phyloP scores from a whole-genome alignment of 2,797 vertebrate species.

The Pseudomugil tenellus region DNA sequence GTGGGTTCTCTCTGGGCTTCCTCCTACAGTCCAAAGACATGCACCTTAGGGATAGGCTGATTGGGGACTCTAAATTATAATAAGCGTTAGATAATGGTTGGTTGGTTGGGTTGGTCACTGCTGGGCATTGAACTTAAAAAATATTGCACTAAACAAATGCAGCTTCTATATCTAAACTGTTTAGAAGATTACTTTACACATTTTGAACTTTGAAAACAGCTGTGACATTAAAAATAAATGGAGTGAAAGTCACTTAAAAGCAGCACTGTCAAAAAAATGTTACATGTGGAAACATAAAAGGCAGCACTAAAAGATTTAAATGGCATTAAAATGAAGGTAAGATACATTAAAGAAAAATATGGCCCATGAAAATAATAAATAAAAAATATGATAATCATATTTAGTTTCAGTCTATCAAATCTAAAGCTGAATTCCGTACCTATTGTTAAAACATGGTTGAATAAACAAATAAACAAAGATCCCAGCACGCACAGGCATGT shows the following conservation, averaged over 20 bases:
- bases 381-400: background rate
- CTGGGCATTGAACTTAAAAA: background rate
- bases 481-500: background rate
- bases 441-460: conserved; percentile 7
- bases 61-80: too few relatives aligned
- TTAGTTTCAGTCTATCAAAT: background rate
- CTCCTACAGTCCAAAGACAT: too few relatives aligned
- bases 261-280: conserved; percentile 35
- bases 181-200: conserved; percentile 25
- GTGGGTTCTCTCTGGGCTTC: too few relatives aligned
- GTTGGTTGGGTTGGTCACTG: too few relatives aligned
- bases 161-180: background rate
- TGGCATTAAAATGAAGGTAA: conserved; percentile 25
- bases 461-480: background rate
- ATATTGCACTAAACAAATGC: background rate
- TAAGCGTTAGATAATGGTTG: too few relatives aligned
- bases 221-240: conserved; percentile 51
- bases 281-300: conserved; percentile 18
- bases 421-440: background rate
- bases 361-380: background rate
- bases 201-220: conserved; percentile 39
- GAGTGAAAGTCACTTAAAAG: conserved; percentile 37
- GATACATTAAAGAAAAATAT: conserved; percentile 6
- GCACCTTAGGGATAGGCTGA: too few relatives aligned
- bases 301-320: conserved; percentile 38